Base-by-base conservation (phyloP, 2,797 vertebrate genomes). In the Diplodus sargus region DNA sequence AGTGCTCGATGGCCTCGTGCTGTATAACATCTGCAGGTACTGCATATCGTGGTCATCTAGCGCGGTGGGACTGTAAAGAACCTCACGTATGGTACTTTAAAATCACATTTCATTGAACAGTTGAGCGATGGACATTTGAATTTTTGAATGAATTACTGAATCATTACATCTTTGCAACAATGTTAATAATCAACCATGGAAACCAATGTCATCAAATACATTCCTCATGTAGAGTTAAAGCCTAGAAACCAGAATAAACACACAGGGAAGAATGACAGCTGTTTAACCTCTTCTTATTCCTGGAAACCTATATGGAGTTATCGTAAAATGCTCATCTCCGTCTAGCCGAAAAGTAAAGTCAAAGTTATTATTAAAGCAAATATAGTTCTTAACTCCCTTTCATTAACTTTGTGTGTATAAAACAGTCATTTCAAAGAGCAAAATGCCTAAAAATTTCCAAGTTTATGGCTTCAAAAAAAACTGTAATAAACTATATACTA, bases 11-110 rank as follows among this genome's bases (percentile, higher is more conserved):
- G 60, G 39, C 10, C 39, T 43, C 28, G 69, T 16, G 7, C 59
- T 76, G 53, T 78, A 75, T 80, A 81, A 79, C 68, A 75, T 78
- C 60, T 64, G 57, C 64, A 70, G 43, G 20, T 60, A 78, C 43
- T 20, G 39, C 62, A 53, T 62, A 54, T 20, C 62, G 16, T 62
- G 39, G 60, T 61, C 52, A 79, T 76, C 76, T 28, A 58, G 18
- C 51, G 43, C 70, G 65, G 54, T 8, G 8, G 56, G 69, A 73
- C 13, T 63, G 53, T 74, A 59, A 79, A 66, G 78, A 42, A 14
- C 11, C n/a, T 56, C 30, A 53, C 22, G 49, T 72, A 79, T 30
- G 67, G 52, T 25, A 54, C 57, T n/a, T 76, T 69, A 78, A 80
- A 87, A 80, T 85, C 42, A 56, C 16, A 72, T 66, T 77, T 76